These are phyloP conservation scores for Argentina silus DNA, from an alignment of 2,797 vertebrate genomes.

Conservation along the genomic window DNA sequence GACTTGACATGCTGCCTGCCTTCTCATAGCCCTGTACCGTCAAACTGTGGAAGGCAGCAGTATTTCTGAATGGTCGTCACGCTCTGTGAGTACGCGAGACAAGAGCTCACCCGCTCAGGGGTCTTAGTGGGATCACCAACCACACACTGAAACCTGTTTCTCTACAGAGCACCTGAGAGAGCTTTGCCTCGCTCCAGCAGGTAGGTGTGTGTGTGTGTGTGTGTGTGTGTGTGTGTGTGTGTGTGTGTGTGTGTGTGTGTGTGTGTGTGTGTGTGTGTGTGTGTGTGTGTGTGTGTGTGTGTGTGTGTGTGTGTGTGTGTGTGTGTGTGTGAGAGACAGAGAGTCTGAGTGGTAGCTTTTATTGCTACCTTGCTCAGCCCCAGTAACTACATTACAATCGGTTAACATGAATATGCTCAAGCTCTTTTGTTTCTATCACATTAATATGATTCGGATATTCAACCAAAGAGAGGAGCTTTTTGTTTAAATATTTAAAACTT, in stretches of 20 bases:
- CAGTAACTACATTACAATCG: no score
- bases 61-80: background rate
- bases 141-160: slow-evolving; percentile 13
- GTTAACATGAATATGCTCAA: no score
- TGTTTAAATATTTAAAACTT: no score
- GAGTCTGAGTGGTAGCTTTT: no score
- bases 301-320: no score
- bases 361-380: no score
- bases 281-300: no score
- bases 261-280: slow-evolving; percentile 2
- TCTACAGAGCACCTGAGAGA: background rate
- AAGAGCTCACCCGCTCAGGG: background rate
- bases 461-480: no score
- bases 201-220: slow-evolving; percentile 1
- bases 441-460: no score
- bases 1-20: no score
- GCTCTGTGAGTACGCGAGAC: background rate
- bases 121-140: background rate
- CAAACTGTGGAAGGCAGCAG: background rate
- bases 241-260: slow-evolving; percentile 16
- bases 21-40: background rate
- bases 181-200: background rate
- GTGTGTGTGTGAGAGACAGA: no score
- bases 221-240: slow-evolving; percentile 3
- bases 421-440: no score